Base-by-base conservation (phyloP, 2,888 invertebrate genomes). In the Agrotis exclamationis region DNA sequence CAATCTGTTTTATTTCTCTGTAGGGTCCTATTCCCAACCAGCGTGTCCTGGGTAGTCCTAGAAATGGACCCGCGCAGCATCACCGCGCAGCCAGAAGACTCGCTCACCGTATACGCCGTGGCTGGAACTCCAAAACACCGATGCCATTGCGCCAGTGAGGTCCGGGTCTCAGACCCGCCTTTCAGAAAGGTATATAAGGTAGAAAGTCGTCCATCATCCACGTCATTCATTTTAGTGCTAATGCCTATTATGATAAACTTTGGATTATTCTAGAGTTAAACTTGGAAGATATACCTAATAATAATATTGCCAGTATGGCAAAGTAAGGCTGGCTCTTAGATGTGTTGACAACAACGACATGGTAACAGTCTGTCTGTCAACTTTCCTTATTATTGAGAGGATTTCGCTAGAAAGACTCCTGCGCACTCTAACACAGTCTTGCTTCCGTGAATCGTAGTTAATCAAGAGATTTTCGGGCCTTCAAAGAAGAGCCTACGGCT, bases 31-130 rank as follows among this genome's bases (percentile, higher is more conserved):
- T 99, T 99, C 94, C 99, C 99, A 0, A 96, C 98, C 3, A 97
- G 97, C 80, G 98, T 99, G 0, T 98, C 98, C 81, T 99, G 99
- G 98, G 96, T 99, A 89, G 98, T 98, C 18, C 94, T 99, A 7
- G 99, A 99, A 94, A 99, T 99, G 95, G 99, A 99, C 90, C 97
- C 98, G 0, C 97, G 98, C 75, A 99, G 99, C 92, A 97, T 99
- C 64, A 99, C 99, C 0, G 98, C 98, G 1, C 99, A 99, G 94
- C 97, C 98, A 0, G 99, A 99, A 94, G 99, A 99, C 94, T 98
- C 98, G 20, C 93, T 98, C 13, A 97, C 98, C 63, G 95, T 98
- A 13, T 96, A 92, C 86, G 95, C 95, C 1, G 93, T 92, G 44
- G 94, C 94, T 7, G 95, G 95, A 2, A 90, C 90, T 0, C 95